Base-by-base conservation (phyloP, 2,888 invertebrate species). In the Sthenelais limicola region DNA sequence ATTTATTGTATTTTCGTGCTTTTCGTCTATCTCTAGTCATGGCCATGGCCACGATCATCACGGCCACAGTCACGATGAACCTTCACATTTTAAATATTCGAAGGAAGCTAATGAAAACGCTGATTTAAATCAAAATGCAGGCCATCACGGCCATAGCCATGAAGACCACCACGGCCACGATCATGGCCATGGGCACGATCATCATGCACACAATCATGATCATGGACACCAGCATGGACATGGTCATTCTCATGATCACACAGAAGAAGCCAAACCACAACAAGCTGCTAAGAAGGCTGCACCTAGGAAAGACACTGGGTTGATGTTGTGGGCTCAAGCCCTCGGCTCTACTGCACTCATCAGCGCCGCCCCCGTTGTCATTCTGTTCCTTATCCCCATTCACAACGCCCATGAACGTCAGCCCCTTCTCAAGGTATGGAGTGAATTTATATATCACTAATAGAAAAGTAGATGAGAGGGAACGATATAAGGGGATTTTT, bases 361-460 rank as follows among this genome's bases (percentile, higher is more conserved):
- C 84, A 98, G 98, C 86, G 92, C 95, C 71, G 96, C 96, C 4
- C 99, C 99, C 0, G 97, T 96, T 86, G 90, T 98, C 54, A 93
- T 99, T 77, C 90, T 99, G 5, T 94, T 96, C 84, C 91, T 97
- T 75, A 96, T 99, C 81, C 98, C 98, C 0, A 90, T 99, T 71
- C 95, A 97, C 47, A 85, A 84, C 62, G 82, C 86, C 77, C 91
- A 92, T 71, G 93, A 94, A 82, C 93, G 94, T 86, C 92, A 94
- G 86, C 94, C 96, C 0, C 89, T 96, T 48, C 89, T 98, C 7
- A 98, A 98, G 89, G 91, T 98, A 38, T 26, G 3, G n/a, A n/a
- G n/a, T n/a, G n/a, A n/a, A n/a, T n/a, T n/a, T n/a, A n/a, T n/a
- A n/a, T n/a, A n/a, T n/a, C n/a, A n/a, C n/a, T n/a, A n/a, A n/a